Evolutionary conservation across 2,113 vertebrate species (phyloP).

Genomic region (Hippotragus niger): DNA sequence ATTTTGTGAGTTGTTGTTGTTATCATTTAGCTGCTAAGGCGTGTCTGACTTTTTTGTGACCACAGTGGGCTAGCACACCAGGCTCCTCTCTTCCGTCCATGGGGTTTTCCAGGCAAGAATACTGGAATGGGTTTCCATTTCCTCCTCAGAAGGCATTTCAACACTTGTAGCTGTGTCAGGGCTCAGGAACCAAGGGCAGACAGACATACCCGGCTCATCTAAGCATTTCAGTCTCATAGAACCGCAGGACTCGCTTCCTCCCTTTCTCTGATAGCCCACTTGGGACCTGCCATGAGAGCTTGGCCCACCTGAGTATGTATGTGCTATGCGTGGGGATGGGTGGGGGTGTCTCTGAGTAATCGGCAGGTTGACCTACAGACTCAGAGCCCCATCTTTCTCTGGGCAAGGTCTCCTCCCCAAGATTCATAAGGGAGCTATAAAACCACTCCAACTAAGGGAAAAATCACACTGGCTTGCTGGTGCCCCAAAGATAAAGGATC

Average conservation of each 20-base stretch:
- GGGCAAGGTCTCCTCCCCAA: neutral
- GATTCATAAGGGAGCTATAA: neutral
- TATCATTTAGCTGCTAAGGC: neutral
- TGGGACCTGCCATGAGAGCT: neutral
- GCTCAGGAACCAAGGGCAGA: neutral
- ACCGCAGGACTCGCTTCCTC: neutral
- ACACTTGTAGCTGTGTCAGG: neutral
- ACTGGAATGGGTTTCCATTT: neutral
- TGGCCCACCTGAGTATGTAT: neutral
- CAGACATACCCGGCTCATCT: neutral
- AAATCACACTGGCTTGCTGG: neutral
- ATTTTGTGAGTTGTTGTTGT: neutral
- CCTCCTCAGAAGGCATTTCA: neutral
- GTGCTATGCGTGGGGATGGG: rapidly evolving
- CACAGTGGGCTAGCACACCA: neutral
- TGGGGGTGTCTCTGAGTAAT: neutral
- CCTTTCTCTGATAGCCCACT: neutral
- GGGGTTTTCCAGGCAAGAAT: neutral
- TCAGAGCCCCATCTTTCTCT: neutral
- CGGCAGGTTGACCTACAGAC: neutral
- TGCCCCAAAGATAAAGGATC: neutral
- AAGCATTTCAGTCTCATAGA: neutral
- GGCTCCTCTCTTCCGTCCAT: neutral
- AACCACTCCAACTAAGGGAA: neutral
- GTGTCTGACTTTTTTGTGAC: neutral